Evolutionary conservation across 2,888 invertebrate species (phyloP).

Genomic region (Andrena hattorfiana): DNA sequence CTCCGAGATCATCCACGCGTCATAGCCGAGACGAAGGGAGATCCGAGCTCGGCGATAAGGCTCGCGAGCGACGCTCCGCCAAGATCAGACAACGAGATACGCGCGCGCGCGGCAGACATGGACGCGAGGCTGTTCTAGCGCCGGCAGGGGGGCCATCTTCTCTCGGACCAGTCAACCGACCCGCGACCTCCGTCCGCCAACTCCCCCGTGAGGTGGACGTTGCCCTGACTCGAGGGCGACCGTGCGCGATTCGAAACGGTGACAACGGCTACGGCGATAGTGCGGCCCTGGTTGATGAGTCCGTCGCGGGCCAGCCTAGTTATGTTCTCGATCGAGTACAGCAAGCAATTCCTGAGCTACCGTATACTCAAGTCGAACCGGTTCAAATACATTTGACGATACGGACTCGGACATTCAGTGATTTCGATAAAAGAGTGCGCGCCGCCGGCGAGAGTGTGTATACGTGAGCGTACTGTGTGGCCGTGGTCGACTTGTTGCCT

Average conservation of each 20-base stretch:
- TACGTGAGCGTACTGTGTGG: slow-evolving; percentile 57
- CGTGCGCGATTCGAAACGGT: not conserved
- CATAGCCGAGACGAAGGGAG: not conserved
- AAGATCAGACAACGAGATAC: slow-evolving; percentile 23
- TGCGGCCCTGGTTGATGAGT: slow-evolving; percentile 63
- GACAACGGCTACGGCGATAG: slow-evolving; percentile 9
- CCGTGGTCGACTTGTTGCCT: slow-evolving; percentile 63
- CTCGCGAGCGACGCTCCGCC: not conserved
- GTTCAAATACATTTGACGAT: slow-evolving; percentile 85
- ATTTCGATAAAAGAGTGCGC: slow-evolving; percentile 68
- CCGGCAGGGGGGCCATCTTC: not conserved
- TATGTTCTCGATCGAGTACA: slow-evolving; percentile 85
- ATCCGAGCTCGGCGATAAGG: slow-evolving; percentile 14
- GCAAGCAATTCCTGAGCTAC: slow-evolving; percentile 85
- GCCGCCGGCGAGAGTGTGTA: slow-evolving; percentile 49
- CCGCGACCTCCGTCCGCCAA: no score
- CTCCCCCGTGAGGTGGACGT: no score
- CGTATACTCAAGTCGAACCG: slow-evolving; percentile 85
- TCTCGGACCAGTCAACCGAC: not conserved
- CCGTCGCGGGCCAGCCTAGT: slow-evolving; percentile 76
- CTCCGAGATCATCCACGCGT: slow-evolving; percentile 37
- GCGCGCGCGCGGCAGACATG: slow-evolving; percentile 25
- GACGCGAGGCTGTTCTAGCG: slow-evolving; percentile 64
- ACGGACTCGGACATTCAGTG: slow-evolving; percentile 84
- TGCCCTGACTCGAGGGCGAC: not conserved